These are phyloP conservation scores for Metalampra italica DNA, from an alignment of 2,888 invertebrate species.

Conservation along the genomic window DNA sequence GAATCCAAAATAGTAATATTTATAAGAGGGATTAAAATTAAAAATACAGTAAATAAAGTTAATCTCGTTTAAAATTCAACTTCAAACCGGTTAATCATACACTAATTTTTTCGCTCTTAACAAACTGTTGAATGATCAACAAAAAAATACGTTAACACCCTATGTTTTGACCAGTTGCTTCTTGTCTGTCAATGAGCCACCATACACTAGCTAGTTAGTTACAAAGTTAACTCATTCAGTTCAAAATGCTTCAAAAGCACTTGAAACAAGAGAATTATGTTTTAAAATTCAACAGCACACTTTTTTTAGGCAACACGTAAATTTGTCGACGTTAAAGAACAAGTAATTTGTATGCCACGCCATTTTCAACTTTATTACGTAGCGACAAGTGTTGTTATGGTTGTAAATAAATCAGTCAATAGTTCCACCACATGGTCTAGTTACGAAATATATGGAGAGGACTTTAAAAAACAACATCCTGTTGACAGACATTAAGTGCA, in stretches of 20 bases:
- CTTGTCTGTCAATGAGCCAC: constrained; percentile 60
- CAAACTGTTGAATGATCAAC: background rate
- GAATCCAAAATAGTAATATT: too few species aligned
- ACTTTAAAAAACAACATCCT: constrained; percentile 45
- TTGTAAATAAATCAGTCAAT: constrained; percentile 11
- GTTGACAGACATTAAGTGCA: constrained; percentile 61
- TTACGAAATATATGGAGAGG: constrained; percentile 66
- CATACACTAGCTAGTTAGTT: constrained; percentile 28
- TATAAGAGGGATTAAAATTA: too few species aligned
- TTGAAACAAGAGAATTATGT: background rate
- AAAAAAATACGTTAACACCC: constrained; percentile 32
- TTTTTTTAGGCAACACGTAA: background rate
- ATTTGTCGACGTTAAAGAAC: background rate
- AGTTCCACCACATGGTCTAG: constrained; percentile 35
- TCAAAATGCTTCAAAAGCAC: background rate
- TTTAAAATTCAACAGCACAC: background rate
- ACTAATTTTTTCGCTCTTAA: background rate
- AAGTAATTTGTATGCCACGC: background rate
- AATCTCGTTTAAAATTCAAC: too few species aligned
- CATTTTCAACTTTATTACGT: constrained; percentile 8
- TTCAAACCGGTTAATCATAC: too few species aligned
- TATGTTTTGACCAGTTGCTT: constrained; percentile 55
- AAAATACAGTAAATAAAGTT: too few species aligned
- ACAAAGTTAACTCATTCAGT: constrained; percentile 12
- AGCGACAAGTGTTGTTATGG: constrained; percentile 15